A percentile compares a stretch with the other conserved stretches of the same genome.
Conservation (phyloP, 2,888 invertebrate species). For the Heliconius ismenius region DNA sequence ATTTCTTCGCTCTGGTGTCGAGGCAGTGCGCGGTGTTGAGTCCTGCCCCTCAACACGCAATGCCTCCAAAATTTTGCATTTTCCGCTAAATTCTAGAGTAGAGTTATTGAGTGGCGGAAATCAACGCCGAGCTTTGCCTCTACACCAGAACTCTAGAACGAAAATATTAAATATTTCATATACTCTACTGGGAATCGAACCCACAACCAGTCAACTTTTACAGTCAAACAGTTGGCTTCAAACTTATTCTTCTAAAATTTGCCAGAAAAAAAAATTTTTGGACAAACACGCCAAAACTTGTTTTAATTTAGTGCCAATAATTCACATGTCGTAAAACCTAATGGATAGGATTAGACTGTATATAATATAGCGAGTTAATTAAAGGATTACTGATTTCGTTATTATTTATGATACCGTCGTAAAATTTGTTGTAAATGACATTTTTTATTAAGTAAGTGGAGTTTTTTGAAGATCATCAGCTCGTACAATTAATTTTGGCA, state of each 20-base stretch:
- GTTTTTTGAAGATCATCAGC: neutral
- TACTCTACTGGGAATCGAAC: no score
- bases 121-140: no score
- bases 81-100: no score
- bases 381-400: slow-evolving; percentile 30
- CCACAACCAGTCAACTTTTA: no score
- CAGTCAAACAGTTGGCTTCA: neutral
- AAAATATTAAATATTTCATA: no score
- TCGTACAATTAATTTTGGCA: neutral
- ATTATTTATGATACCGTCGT: slow-evolving; percentile 23
- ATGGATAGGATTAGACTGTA: slow-evolving; percentile 26
- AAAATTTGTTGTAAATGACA: slow-evolving; percentile 15
- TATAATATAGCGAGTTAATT: slow-evolving; percentile 29
- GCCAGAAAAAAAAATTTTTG: slow-evolving; percentile 15
- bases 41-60: no score
- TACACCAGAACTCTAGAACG: no score
- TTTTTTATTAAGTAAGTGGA: neutral
- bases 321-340: slow-evolving; percentile 28
- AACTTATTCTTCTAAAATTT: slow-evolving; percentile 4
- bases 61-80: no score
- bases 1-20: no score
- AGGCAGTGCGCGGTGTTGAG: no score
- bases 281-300: slow-evolving; percentile 23
- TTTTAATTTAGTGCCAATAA: slow-evolving; percentile 25
- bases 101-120: no score